A percentile compares a stretch with the other conserved stretches of the same genome.
phyloP scores from a whole-genome alignment of 2,797 vertebrate species.

The Malacoctenus gilli region DNA sequence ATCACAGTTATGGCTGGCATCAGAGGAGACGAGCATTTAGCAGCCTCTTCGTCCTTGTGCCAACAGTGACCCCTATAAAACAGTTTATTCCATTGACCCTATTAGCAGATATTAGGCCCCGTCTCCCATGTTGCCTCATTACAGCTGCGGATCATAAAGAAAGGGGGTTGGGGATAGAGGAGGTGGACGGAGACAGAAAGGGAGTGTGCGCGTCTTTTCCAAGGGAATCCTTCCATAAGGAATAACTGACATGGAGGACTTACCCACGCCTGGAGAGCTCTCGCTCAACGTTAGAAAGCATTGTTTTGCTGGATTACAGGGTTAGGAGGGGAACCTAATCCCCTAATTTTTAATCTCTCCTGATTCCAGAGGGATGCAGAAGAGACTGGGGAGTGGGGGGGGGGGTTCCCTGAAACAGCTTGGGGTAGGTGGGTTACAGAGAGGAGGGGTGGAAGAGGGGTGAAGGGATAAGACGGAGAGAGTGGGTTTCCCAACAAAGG shows the following conservation, averaged over 20 bases:
- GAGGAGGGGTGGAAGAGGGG: constrained; percentile 37
- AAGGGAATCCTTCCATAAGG: constrained; percentile 81
- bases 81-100: constrained; percentile 76
- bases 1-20: constrained; percentile 51
- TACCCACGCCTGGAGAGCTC: constrained; percentile 72
- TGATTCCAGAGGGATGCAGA: constrained; percentile 76
- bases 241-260: constrained; percentile 77
- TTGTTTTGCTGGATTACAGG: constrained; percentile 84
- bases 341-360: constrained; percentile 82
- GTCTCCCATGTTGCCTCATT: constrained; percentile 80
- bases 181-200: constrained; percentile 61
- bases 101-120: constrained; percentile 77
- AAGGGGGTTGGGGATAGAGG: constrained; percentile 49
- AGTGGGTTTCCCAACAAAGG: constrained; percentile 70
- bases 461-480: constrained; percentile 40
- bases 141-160: constrained; percentile 61
- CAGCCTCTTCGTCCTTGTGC: constrained; percentile 63
- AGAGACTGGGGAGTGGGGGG: constrained; percentile 55
- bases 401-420: constrained; percentile 62
- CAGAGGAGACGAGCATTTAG: constrained; percentile 59
- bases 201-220: constrained; percentile 69
- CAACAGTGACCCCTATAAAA: constrained; percentile 71
- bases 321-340: constrained; percentile 76
- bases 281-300: constrained; percentile 71
- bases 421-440: constrained; percentile 67